Base-by-base conservation (phyloP, 2,888 invertebrate genomes). In the Auanema freiburgensis region DNA sequence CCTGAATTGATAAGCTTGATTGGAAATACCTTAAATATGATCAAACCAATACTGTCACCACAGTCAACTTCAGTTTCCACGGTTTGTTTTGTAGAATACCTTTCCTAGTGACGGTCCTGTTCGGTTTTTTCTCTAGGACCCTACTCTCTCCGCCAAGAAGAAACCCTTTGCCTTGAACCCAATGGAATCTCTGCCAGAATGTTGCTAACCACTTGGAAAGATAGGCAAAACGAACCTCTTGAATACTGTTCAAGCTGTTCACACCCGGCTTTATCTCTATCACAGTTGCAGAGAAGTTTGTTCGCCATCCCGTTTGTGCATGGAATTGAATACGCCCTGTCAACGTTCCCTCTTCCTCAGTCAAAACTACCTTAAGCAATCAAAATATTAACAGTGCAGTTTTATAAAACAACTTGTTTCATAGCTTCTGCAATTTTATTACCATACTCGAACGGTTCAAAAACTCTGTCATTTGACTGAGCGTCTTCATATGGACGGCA, bases 1-100 rank as follows among this genome's bases (percentile, higher is more conserved):
- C 91, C 92, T 96, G 85, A 59, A 59, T 60, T 14, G 12, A 40
- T 16, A 21, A 42, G 14, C n/a, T 6, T 18, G 1, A 50, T 12
- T 16, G 21, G 46, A 52, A n/a, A 21, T 21, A 52, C 4, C 5
- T n/a, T 10, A 57, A 56, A 49, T 44, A 43, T 21, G 1, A 5
- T 25, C 67, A 66, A 42, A 72, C 73, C 54, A 77, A 54, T 18
- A 79, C 74, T 10, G 79, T 78, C 21, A 74, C 78, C 40, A 79
- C 71, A 25, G 61, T 72, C 44, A 83, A 71, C n/a, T 69, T 61
- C 41, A 74, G 54, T 59, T 74, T 72, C 67, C 72, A 71, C 3
- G 76, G 76, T 49, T 73, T 71, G 33, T 67, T 69, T 18, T 66
- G 61, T 5, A 76, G 49, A 42, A 71, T 67, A 43, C 74, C 71